These are phyloP conservation scores for Passerina amoena DNA, from an alignment of 2,113 vertebrate species.

Conservation along the genomic window DNA sequence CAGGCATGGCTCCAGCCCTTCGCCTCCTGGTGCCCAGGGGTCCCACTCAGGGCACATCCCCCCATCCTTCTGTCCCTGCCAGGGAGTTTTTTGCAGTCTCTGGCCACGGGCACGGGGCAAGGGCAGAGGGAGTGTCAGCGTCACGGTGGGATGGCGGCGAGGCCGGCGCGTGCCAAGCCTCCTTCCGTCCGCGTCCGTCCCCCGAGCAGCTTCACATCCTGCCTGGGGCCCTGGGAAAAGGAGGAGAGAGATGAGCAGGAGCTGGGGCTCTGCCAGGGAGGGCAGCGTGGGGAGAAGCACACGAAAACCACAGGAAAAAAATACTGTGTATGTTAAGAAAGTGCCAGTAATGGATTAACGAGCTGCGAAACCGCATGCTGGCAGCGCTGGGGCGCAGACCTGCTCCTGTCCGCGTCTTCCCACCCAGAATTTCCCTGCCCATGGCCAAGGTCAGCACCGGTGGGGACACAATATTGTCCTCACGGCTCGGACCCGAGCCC, in stretches of 20 bases:
- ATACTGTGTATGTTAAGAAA: neutral
- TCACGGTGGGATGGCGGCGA: neutral
- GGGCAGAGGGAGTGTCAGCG: conserved; percentile 6
- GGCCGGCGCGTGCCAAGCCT: neutral
- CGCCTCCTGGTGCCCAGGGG: neutral
- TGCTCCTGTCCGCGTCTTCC: neutral
- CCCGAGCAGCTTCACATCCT: conserved; percentile 36
- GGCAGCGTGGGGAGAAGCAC: neutral
- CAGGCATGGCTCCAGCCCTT: neutral
- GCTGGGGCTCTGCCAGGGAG: neutral
- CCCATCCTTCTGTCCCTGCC: neutral
- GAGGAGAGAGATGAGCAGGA: neutral
- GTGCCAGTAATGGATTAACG: conserved; percentile 33
- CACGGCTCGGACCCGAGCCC: neutral
- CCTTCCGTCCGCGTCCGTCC: neutral
- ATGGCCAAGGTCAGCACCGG: rapidly evolving
- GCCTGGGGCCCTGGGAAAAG: neutral
- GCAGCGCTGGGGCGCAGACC: neutral
- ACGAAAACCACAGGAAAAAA: conserved; percentile 37
- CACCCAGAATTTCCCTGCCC: neutral
- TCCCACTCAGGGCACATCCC: neutral
- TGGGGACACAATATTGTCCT: rapidly evolving
- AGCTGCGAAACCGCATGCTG: conserved; percentile 39
- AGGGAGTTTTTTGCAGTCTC: neutral
- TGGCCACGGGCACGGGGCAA: neutral